Conservation (phyloP, 2,797 vertebrate genomes). For the Sciurus carolinensis region DNA sequence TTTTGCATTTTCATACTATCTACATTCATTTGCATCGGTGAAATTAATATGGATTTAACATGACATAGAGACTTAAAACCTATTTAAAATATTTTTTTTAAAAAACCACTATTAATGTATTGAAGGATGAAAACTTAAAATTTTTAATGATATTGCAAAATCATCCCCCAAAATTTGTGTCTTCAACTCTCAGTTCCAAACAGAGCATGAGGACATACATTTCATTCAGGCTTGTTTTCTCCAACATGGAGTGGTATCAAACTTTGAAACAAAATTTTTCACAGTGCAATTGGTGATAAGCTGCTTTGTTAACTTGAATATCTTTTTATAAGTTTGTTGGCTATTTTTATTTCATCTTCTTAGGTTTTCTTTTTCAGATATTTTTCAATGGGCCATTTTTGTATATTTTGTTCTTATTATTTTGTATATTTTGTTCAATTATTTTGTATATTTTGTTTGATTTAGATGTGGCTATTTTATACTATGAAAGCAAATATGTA, state of each 20-base stretch:
- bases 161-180: not conserved
- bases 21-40: not conserved
- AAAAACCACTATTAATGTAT: not conserved
- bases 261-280: not conserved
- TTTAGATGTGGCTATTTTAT: not conserved
- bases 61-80: not conserved
- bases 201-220: not conserved
- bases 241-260: not conserved
- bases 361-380: not conserved
- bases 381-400: not conserved
- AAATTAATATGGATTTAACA: not conserved
- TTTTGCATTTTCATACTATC: not conserved
- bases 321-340: not conserved
- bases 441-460: too few relatives aligned
- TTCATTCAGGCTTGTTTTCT: not conserved
- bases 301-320: not conserved
- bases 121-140: not conserved
- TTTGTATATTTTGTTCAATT: not conserved
- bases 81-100: not conserved
- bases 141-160: not conserved
- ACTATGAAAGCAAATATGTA: not conserved
- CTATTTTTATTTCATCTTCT: not conserved
- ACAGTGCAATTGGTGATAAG: not conserved
- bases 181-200: not conserved
- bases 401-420: conserved; percentile 29